Evolutionary conservation across 2,113 vertebrate species (phyloP), one percentile per base, ranked within the genome.

Genomic region (Gymnorhina tibicen): DNA sequence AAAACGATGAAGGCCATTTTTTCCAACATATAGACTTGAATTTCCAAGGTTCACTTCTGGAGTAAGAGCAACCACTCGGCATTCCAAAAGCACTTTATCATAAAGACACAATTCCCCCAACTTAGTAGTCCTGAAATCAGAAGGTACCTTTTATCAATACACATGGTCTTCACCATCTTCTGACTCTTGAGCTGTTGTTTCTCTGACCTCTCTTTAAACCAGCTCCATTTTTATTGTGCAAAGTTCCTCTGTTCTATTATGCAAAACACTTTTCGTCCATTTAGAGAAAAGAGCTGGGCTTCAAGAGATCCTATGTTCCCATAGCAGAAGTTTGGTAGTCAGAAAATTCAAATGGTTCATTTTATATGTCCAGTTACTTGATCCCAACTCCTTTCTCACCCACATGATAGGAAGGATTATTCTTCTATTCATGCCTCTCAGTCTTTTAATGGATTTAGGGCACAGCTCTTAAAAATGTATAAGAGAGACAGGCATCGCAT

Each of bases 381-480:
- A 95, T 95, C 88, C 44, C 92, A 59, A 16, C 35, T 77, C 72
- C 62, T 90, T 91, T 82, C 87, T 80, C 60, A 62, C 53, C 55
- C 95, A 39, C 64, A 44, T 41, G 72, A 68, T 67, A 90, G 78
- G 64, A 93, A 60, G 62, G 70, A 91, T 95, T 95, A 84, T 86
- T 92, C 89, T 89, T 82, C 94, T 88, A 58, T 93, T 96, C 88
- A 83, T 58, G 81, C 55, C 81, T 93, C 82, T 35, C 72, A 67
- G 87, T 93, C 92, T 82, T 96, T 82, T 87, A 93, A 96, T 95
- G 91, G 95, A 97, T 96, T 97, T 97, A 96, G 95, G 92, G 62
- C 95, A 97, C 78, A 96, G 92, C 81, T 91, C 95, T 97, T 96
- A 97, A 97, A 97, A 97, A 97, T 97, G 96, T 79, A 96, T 96